Percentiles rank a stretch among this genome's conserved stretches.
These are phyloP conservation scores for Electrona antarctica DNA, from an alignment of 2,113 vertebrate genomes.

Conservation along the genomic window DNA sequence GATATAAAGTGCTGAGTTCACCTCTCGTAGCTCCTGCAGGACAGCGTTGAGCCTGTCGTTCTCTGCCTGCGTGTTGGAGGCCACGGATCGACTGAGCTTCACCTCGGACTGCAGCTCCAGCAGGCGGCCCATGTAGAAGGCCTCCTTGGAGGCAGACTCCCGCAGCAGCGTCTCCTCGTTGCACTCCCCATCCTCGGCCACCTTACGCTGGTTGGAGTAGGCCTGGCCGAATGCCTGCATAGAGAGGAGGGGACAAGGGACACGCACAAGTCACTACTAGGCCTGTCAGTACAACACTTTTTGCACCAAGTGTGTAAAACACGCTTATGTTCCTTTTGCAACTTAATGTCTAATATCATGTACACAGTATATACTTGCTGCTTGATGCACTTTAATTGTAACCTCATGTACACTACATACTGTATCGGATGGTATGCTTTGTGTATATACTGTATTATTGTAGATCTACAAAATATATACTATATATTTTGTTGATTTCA, in stretches of 20 bases:
- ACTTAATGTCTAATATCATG: no score
- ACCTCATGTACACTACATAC: no score
- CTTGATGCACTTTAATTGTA: no score
- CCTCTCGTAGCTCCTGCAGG: constrained; percentile 90
- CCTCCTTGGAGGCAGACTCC: constrained; percentile 96
- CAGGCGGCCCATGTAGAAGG: constrained; percentile 90
- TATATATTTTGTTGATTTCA: no score
- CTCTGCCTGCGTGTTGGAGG: constrained; percentile 89
- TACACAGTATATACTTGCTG: no score
- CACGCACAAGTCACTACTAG: no score
- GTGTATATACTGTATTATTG: no score
- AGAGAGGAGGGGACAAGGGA: not conserved
- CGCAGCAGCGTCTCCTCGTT: constrained; percentile 94
- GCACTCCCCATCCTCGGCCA: constrained; percentile 94
- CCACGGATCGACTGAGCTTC: constrained; percentile 84
- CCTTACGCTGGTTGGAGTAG: constrained; percentile 95
- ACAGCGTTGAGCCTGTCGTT: constrained; percentile 86
- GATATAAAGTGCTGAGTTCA: constrained; percentile 62
- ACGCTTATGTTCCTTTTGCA: no score
- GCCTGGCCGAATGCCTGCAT: constrained; percentile 95
- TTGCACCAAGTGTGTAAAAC: no score
- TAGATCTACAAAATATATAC: no score
- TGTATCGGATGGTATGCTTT: no score
- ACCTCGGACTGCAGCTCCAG: constrained; percentile 93
- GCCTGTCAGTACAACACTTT: no score